Evolutionary conservation across 2,113 vertebrate species (phyloP), one percentile per base, ranked within the genome.

Genomic region (Triplophysa siluroides): DNA sequence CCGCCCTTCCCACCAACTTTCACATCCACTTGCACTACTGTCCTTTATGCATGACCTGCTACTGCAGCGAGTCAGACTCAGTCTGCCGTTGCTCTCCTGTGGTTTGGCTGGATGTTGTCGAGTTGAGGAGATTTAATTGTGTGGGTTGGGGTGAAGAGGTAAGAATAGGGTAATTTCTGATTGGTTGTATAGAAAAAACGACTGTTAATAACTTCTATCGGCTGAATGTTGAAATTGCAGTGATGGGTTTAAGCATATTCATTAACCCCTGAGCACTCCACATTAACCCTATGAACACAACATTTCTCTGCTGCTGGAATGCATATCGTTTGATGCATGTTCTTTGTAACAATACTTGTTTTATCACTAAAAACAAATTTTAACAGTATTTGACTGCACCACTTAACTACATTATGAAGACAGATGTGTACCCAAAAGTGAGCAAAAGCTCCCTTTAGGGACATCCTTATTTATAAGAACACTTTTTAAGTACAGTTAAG

Each of bases 41-140:
- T 83, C 77, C 77, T 79, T 83, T 76, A 79, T 79, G 81, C 77
- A 79, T 83, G 64, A 76, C 81, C 64, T 79, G 24, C 70, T 82
- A 14, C 76, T 75, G 67, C 58, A 63, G 60, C 69, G 67, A 76
- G 54, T 79, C 71, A 75, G 60, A 47, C 18, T 9, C 13, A 62
- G 52, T 63, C 61, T 73, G 50, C 76, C 64, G 70, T 62, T 63
- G 41, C 56, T 56, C 71, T 78, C 63, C 76, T 79, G 43, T 63
- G 29, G 61, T 52, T 79, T 78, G 43, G 54, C 64, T 75, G 54
- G 26, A 26, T 67, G 58, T 78, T 63, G 24, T 56, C 50, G 38
- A 41, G 33, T 47, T 21, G 69, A 24, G 26, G 24, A 68, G 33
- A 67, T 52, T 64, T 54, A 29, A 77, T 71, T 62, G 52, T 66